phyloP scores from a whole-genome alignment of 2,888 invertebrate species.

The Tetheella fluctuosa region DNA sequence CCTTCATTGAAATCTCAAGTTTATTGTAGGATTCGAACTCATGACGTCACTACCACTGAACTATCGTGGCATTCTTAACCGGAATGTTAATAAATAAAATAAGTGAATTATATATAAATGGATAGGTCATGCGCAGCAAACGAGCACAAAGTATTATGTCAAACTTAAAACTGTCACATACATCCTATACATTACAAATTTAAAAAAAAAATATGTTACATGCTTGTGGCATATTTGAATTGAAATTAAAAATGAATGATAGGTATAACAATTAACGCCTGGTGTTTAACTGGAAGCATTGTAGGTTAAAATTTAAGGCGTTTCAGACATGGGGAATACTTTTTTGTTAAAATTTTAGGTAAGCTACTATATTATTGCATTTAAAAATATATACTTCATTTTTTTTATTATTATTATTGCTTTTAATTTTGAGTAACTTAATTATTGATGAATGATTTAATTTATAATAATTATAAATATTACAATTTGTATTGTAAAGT shows the following conservation, averaged over 20 bases:
- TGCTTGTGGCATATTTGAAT: background rate
- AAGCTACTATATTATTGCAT: too few relatives aligned
- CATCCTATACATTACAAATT: background rate
- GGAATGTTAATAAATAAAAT: background rate
- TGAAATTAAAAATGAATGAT: background rate
- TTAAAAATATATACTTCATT: too few relatives aligned
- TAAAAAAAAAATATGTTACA: background rate
- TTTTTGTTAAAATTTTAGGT: background rate
- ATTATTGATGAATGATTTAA: too few relatives aligned
- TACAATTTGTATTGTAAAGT: too few relatives aligned
- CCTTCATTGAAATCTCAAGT: too few relatives aligned
- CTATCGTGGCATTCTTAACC: too few relatives aligned
- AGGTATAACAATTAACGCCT: background rate
- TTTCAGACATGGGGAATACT: background rate
- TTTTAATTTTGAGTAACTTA: too few relatives aligned
- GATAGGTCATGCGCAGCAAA: constrained; percentile 18
- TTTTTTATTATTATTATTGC: too few relatives aligned
- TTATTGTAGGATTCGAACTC: too few relatives aligned
- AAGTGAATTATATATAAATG: constrained; percentile 1
- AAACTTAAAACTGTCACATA: background rate
- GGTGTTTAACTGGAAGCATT: background rate
- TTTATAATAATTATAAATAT: too few relatives aligned
- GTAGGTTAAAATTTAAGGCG: constrained; percentile 1
- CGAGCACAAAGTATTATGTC: background rate
- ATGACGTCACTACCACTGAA: too few relatives aligned